Percentiles rank a stretch among this genome's conserved stretches.
These are phyloP conservation scores for Tupaia chinensis DNA, from an alignment of 2,113 vertebrate genomes.

Conservation along the genomic window DNA sequence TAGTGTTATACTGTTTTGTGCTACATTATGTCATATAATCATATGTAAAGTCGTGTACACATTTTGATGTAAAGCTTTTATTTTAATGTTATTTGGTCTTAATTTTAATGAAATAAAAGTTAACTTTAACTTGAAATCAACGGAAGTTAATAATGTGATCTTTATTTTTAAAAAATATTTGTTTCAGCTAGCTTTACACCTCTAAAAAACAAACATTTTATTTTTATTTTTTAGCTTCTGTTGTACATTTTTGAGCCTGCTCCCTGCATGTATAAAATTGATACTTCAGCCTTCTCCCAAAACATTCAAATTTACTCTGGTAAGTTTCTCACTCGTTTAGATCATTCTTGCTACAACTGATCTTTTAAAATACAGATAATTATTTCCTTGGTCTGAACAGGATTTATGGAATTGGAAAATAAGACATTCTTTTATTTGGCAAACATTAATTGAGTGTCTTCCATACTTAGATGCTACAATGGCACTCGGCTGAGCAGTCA, in stretches of 20 bases:
- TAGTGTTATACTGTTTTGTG: background rate
- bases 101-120: constrained; percentile 50
- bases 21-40: background rate
- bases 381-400: constrained; percentile 23
- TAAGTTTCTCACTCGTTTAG: constrained; percentile 85
- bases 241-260: constrained; percentile 91
- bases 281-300: constrained; percentile 91
- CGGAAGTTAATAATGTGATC: constrained; percentile 25
- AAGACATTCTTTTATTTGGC: constrained; percentile 12
- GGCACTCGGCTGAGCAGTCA: background rate
- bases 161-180: constrained; percentile 47
- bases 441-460: background rate
- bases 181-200: background rate
- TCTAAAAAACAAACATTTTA: constrained; percentile 55
- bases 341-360: constrained; percentile 39
- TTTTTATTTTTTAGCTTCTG: constrained; percentile 89
- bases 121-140: constrained; percentile 37
- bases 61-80: background rate
- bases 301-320: constrained; percentile 95
- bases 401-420: background rate
- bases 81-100: constrained; percentile 52
- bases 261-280: constrained; percentile 94
- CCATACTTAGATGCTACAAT: background rate
- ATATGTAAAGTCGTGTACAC: background rate
- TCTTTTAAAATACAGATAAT: constrained; percentile 36